Percentiles rank a stretch among this genome's conserved stretches.
phyloP scores from a whole-genome alignment of 2,113 vertebrate species.

The Barnardius zonarius region DNA sequence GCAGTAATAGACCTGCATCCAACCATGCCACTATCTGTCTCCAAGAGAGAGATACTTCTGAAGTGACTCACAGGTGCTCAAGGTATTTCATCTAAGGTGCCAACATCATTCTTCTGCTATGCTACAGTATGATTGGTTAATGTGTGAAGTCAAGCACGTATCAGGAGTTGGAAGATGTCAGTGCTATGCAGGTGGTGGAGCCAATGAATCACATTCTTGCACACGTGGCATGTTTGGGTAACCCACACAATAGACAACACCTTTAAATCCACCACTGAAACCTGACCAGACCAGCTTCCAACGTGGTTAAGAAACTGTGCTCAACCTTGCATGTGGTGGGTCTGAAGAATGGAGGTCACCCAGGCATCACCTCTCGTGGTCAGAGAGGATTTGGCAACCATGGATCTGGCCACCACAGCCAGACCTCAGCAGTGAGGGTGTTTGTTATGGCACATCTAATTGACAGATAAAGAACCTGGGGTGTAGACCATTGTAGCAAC shows the following conservation, averaged over 20 bases:
- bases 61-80: background rate
- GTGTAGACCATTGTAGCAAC: background rate
- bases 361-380: accelerated
- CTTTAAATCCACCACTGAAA: background rate
- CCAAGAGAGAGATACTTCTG: background rate
- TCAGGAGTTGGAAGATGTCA: background rate
- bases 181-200: background rate
- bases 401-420: background rate
- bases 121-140: background rate
- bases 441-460: too few species aligned
- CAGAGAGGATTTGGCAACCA: background rate
- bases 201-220: background rate
- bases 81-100: background rate
- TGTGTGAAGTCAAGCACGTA: background rate
- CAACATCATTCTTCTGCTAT: background rate
- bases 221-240: background rate
- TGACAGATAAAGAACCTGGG: background rate
- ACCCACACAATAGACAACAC: background rate
- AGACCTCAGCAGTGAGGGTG: background rate
- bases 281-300: background rate
- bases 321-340: background rate
- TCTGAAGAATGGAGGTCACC: background rate
- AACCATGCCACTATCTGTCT: background rate
- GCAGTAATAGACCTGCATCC: background rate
- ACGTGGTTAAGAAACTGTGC: background rate